A percentile compares a stretch with the other conserved stretches of the same genome.
These are phyloP conservation scores for Neosilurus hyrtlii DNA, from an alignment of 2,797 vertebrate genomes.

Conservation along the genomic window DNA sequence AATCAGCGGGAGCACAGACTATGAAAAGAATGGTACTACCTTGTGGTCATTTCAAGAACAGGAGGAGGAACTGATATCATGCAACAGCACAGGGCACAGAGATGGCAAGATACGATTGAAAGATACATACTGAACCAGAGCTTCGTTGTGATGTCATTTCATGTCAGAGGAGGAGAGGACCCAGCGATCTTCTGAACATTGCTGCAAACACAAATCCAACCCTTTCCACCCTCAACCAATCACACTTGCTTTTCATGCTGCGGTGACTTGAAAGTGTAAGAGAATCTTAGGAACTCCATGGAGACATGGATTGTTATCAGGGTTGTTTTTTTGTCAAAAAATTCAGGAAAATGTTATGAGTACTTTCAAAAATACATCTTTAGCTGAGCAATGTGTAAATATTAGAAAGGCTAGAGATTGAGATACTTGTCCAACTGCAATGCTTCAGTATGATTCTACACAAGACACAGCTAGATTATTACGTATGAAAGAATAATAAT, in stretches of 20 bases:
- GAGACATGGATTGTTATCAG: not conserved
- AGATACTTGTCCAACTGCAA: not conserved
- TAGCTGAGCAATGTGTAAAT: not conserved
- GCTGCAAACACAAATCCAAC: conserved; percentile 79
- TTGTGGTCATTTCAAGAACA: conserved; percentile 40
- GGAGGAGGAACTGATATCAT: conserved; percentile 72
- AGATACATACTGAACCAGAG: conserved; percentile 80
- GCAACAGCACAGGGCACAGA: conserved; percentile 79
- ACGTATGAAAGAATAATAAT: not conserved
- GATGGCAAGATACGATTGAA: conserved; percentile 65
- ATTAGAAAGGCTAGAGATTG: not conserved
- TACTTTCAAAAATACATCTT: not conserved
- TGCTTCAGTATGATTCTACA: not conserved
- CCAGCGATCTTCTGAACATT: conserved; percentile 72
- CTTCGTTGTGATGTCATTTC: conserved; percentile 73
- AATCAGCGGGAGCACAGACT: conserved; percentile 22
- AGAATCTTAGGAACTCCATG: not conserved
- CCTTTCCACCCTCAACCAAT: conserved; percentile 56
- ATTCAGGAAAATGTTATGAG: not conserved
- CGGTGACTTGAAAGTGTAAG: not conserved
- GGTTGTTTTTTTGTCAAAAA: not conserved
- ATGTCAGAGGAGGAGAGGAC: conserved; percentile 68
- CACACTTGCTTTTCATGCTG: conserved; percentile 3
- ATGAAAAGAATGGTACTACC: conserved; percentile 34
- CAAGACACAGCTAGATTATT: not conserved